Evolutionary conservation across 2,888 invertebrate species (phyloP).

Genomic region (Caenorhabditis becei): DNA sequence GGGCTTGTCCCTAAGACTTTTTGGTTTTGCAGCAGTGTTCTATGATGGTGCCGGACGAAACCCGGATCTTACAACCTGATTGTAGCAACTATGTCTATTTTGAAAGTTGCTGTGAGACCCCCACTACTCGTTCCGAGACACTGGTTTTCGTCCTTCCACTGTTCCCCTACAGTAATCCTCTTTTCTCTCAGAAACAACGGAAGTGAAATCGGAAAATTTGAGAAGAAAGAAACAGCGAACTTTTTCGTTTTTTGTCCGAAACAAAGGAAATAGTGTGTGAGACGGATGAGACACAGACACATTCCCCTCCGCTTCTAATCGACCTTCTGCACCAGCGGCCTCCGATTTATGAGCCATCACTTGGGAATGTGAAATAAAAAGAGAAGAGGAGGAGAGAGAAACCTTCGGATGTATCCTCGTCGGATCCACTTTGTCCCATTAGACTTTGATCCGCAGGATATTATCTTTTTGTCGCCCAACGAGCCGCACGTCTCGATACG

Average conservation of each 20-base stretch:
- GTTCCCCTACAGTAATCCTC: constrained; percentile 12
- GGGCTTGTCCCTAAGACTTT: too few species aligned
- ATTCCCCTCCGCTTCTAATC: constrained; percentile 1
- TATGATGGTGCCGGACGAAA: too few species aligned
- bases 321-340: constrained; percentile 14
- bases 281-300: constrained; percentile 11
- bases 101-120: too few species aligned
- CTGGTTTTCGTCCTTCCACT: neutral
- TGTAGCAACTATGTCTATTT: too few species aligned
- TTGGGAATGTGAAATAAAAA: neutral
- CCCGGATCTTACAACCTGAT: too few species aligned
- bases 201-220: too few species aligned
- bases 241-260: constrained; percentile 10
- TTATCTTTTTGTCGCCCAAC: neutral
- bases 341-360: constrained; percentile 40
- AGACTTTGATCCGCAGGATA: too few species aligned
- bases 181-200: neutral
- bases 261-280: neutral
- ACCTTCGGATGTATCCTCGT: neutral
- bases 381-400: neutral
- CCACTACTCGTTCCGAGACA: too few species aligned
- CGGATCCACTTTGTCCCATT: too few species aligned
- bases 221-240: neutral
- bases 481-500: neutral
- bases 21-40: too few species aligned